These are phyloP conservation scores for Polydrusus tereticollis DNA, from an alignment of 2,888 invertebrate species.

Conservation along the genomic window DNA sequence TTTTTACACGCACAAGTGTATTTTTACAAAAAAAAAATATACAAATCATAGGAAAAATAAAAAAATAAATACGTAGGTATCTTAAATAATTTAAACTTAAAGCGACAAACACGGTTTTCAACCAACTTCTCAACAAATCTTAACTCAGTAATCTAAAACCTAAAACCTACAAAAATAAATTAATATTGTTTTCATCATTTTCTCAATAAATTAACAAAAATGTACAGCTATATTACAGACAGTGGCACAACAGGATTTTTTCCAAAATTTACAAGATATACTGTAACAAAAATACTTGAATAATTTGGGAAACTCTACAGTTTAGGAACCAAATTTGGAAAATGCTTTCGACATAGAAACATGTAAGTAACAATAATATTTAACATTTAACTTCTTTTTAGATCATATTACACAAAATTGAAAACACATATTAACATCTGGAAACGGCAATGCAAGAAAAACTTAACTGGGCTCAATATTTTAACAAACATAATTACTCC, in stretches of 20 bases:
- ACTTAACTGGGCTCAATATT: neutral
- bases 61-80: conserved; percentile 40
- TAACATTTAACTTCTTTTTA: neutral
- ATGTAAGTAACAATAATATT: neutral
- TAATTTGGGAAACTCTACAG: neutral
- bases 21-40: conserved; percentile 29
- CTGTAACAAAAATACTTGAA: neutral
- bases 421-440: no score
- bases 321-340: neutral
- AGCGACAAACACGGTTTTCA: conserved; percentile 13
- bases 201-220: conserved; percentile 15
- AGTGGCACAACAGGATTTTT: neutral
- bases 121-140: conserved; percentile 13
- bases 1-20: conserved; percentile 29
- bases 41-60: conserved; percentile 22
- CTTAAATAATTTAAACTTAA: conserved; percentile 37
- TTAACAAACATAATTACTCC: neutral
- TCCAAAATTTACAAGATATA: neutral
- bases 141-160: neutral
- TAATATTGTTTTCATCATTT: neutral
- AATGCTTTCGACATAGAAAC: neutral
- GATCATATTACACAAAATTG: neutral
- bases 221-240: neutral
- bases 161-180: conserved; percentile 13
- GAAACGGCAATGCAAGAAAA: neutral